phyloP scores from a whole-genome alignment of 2,113 vertebrate genomes.

The Recurvirostra avosetta region DNA sequence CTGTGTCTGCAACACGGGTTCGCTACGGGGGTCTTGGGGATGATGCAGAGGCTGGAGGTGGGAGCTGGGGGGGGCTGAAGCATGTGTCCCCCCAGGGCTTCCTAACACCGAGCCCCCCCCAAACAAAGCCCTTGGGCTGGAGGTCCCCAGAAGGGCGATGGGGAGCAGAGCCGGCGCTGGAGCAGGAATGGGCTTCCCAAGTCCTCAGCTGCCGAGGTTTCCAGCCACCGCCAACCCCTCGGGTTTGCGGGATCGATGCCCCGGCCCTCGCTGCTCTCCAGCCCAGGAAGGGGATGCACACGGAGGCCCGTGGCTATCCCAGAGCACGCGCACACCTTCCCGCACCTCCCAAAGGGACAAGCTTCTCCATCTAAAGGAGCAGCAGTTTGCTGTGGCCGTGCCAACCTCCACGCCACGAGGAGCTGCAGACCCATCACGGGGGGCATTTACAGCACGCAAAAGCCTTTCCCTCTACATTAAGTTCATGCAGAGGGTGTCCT shows the following conservation, averaged over 20 bases:
- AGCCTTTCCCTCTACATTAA: not conserved
- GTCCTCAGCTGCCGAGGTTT: fast-evolving
- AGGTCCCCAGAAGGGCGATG: not conserved
- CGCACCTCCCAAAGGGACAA: not conserved
- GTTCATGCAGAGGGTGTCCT: fast-evolving
- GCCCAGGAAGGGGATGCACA: fast-evolving
- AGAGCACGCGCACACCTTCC: not conserved
- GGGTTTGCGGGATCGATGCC: not conserved
- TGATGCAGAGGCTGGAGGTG: not conserved
- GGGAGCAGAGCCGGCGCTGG: not conserved
- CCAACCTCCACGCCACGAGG: fast-evolving
- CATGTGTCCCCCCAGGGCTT: not conserved
- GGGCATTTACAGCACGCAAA: fast-evolving
- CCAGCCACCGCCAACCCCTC: not conserved
- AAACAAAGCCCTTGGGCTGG: not conserved
- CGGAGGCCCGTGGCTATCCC: not conserved
- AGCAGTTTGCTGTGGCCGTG: not conserved
- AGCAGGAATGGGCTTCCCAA: not conserved
- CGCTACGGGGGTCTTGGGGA: not conserved
- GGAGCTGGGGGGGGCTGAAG: not conserved
- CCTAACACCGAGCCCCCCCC: too few relatives aligned
- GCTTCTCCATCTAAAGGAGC: not conserved
- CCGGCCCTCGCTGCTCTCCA: not conserved
- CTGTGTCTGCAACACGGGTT: fast-evolving
- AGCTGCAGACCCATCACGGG: not conserved